A percentile compares a stretch with the other conserved stretches of the same genome.
phyloP scores from a whole-genome alignment of 2,113 vertebrate species.

The Phaethornis superciliosus region DNA sequence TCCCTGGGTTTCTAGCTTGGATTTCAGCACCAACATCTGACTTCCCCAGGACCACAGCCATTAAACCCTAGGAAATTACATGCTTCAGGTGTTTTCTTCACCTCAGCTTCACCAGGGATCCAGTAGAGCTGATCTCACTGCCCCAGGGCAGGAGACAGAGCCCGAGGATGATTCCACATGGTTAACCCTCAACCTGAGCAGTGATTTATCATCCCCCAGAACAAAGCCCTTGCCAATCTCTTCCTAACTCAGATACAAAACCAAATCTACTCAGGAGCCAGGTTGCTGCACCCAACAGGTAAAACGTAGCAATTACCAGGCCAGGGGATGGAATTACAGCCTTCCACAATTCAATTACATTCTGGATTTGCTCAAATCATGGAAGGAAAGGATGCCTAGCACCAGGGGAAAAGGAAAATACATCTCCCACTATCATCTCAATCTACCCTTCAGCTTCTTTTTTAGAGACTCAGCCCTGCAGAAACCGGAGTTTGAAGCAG shows the following conservation, averaged over 20 bases:
- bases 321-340: constrained; percentile 58
- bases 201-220: background rate
- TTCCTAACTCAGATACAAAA: constrained; percentile 54
- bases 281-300: background rate
- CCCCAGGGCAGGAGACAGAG: background rate
- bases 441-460: background rate
- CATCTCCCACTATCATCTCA: background rate
- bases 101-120: background rate
- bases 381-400: constrained; percentile 4
- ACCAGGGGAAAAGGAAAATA: background rate
- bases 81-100: background rate
- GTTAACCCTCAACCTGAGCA: background rate
- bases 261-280: constrained; percentile 36
- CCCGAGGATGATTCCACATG: background rate
- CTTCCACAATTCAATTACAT: constrained; percentile 44
- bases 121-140: background rate
- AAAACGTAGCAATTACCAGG: constrained; percentile 39
- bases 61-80: background rate
- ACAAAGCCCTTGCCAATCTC: background rate
- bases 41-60: background rate
- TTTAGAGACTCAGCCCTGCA: background rate
- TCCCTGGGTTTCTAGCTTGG: background rate
- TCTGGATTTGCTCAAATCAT: background rate
- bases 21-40: background rate
- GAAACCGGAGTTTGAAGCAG: background rate